Percentiles rank a stretch among this genome's conserved stretches.
Evolutionary conservation across 1,140 invertebrate genomes (phyloP).

Genomic region (Dendrolimus punctatus): DNA sequence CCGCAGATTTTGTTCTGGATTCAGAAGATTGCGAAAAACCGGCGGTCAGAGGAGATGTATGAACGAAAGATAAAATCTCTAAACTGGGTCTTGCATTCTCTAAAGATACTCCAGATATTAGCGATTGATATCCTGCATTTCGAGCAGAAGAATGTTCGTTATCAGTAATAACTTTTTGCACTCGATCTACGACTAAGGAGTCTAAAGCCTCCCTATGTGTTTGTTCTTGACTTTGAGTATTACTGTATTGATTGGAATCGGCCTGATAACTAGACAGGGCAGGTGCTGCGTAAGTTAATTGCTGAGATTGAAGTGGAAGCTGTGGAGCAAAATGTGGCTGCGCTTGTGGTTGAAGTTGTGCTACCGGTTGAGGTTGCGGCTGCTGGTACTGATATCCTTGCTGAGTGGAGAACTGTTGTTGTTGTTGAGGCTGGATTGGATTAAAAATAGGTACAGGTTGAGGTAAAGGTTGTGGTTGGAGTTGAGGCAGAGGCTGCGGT

Average conservation of each 20-base stretch:
- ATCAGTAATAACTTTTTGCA: slow-evolving; percentile 51
- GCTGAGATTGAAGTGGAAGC: slow-evolving; percentile 16
- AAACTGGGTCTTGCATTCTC: slow-evolving; percentile 52
- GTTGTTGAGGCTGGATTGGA: slow-evolving; percentile 9
- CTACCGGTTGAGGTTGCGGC: slow-evolving; percentile 4
- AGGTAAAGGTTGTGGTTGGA: slow-evolving; percentile 16
- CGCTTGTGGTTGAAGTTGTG: slow-evolving; percentile 3
- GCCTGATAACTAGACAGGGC: slow-evolving; percentile 42
- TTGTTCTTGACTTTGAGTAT: slow-evolving; percentile 21
- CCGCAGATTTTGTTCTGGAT: slow-evolving; percentile 11
- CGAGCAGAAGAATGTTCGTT: slow-evolving; percentile 48
- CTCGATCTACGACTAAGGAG: slow-evolving; percentile 36
- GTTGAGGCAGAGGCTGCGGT: slow-evolving; percentile 9
- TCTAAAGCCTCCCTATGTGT: slow-evolving; percentile 46
- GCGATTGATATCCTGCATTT: slow-evolving; percentile 42
- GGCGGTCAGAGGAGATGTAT: slow-evolving; percentile 29
- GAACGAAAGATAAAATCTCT: slow-evolving; percentile 53
- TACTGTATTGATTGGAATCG: slow-evolving; percentile 41
- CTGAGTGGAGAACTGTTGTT: slow-evolving; percentile 3
- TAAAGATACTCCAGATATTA: slow-evolving; percentile 52
- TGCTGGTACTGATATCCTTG: slow-evolving; percentile 11
- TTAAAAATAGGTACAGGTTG: slow-evolving; percentile 9
- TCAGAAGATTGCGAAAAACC: slow-evolving; percentile 1
- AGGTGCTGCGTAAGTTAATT: slow-evolving; percentile 8
- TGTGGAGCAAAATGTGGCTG: slow-evolving; percentile 21